phyloP scores from a whole-genome alignment of 2,888 invertebrate genomes.

The Lepidochrysops patricia region DNA sequence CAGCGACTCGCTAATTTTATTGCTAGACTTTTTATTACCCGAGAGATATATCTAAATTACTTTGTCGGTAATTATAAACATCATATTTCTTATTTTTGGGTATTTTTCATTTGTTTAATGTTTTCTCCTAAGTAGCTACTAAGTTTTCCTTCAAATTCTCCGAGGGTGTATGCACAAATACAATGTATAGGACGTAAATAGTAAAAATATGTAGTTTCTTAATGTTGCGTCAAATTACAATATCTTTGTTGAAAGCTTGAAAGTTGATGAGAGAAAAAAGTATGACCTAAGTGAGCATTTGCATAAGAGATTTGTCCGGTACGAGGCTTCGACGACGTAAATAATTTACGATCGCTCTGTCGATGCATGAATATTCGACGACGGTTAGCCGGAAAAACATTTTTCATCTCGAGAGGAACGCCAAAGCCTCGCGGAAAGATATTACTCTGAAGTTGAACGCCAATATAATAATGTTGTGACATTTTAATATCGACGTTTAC shows the following conservation, averaged over 20 bases:
- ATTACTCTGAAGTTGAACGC: slow-evolving; percentile 54
- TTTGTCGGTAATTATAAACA: slow-evolving; percentile 6
- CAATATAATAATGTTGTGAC: slow-evolving; percentile 55
- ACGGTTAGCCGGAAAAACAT: slow-evolving; percentile 46
- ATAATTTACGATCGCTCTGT: slow-evolving; percentile 48
- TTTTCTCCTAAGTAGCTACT: neutral
- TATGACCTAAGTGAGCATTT: slow-evolving; percentile 31
- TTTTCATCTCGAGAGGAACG: slow-evolving; percentile 49
- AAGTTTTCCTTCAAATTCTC: neutral
- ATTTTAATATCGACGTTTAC: slow-evolving; percentile 58
- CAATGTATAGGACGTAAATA: neutral
- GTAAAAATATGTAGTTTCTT: neutral
- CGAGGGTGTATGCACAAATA: too few species aligned
- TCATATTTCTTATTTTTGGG: neutral
- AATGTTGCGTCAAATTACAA: neutral
- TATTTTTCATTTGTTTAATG: neutral
- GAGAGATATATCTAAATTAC: slow-evolving; percentile 2
- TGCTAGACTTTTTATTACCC: slow-evolving; percentile 8
- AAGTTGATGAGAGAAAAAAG: slow-evolving; percentile 18
- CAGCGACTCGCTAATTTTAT: slow-evolving; percentile 11
- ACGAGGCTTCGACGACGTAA: slow-evolving; percentile 43
- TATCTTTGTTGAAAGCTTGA: neutral
- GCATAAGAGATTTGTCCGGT: slow-evolving; percentile 35
- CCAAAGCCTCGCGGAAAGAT: slow-evolving; percentile 41
- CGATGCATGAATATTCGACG: slow-evolving; percentile 52